Evolutionary conservation across 2,888 invertebrate genomes (phyloP), one percentile per base, ranked within the genome.

Genomic region (Subacronicta megacephala): DNA sequence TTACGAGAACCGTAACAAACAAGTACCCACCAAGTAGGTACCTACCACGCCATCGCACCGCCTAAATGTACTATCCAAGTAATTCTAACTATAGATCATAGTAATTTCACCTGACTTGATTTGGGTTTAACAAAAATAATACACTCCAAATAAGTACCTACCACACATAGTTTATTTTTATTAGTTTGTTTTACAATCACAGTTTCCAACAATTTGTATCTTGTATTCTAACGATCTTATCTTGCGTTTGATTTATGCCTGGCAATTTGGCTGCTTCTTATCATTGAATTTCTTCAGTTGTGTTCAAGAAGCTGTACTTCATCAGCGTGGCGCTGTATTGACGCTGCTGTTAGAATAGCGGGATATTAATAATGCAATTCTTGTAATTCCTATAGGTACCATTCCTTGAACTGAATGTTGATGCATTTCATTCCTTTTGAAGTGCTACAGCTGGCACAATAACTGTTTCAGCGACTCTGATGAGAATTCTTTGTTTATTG

Each of bases 401-500:
- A 67, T 62, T 73, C 61, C 63, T 72, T 71, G 60, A 63, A 63
- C 60, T 62, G 68, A 67, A 72, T 71, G 57, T 67, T 62, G 59
- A 61, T 65, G 70, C 73, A 61, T 74, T 80, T 71, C 73, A 73
- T 78, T 79, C 64, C 76, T 78, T 81, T 81, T 83, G 80, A 85
- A 84, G 81, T 82, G 66, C 56, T 78, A 72, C 81, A 81, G 67
- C 80, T 78, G 79, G 78, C 71, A 67, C 74, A 31, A 67, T 72
- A 71, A 74, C 68, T 72, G 68, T 75, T 77, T 77, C 75, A 70
- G 59, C 60, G 56, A 75, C 72, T 69, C 67, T 81, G 81, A 85
- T 85, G 81, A 83, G 80, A 80, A 77, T 85, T 82, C 78, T 85
- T 85, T 88, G 85, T 89, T 87, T 89, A 87, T 87, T 88, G 72